Conservation (phyloP, 2,888 invertebrate species). For the Rutpela maculata region DNA sequence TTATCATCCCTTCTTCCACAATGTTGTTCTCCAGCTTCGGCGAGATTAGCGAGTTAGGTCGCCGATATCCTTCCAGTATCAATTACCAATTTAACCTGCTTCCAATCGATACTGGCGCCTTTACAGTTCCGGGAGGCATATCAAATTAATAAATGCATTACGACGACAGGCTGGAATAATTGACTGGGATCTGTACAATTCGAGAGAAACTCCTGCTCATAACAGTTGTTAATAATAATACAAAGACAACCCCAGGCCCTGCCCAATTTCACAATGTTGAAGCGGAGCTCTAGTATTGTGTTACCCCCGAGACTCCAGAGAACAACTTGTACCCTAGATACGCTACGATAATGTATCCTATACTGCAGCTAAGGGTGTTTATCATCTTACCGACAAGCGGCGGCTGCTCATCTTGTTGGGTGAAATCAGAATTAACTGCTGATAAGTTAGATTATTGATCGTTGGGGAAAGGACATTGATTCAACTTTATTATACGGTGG, state of each 20-base stretch:
- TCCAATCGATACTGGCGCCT: background rate
- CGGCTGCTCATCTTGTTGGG: background rate
- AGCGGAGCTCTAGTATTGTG: slow-evolving; percentile 3
- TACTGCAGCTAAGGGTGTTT: background rate
- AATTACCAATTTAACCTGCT: background rate
- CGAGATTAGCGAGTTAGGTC: slow-evolving; percentile 8
- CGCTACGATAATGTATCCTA: background rate
- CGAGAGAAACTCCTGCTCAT: slow-evolving; percentile 3
- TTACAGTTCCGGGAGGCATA: background rate
- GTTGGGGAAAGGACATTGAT: background rate
- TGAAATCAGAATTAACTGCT: background rate
- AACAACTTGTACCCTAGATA: slow-evolving; percentile 2
- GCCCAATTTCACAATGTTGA: slow-evolving; percentile 45
- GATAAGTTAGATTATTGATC: background rate
- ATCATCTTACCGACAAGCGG: slow-evolving; percentile 7
- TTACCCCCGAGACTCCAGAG: background rate
- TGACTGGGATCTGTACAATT: slow-evolving; percentile 1
- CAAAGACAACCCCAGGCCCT: slow-evolving; percentile 40
- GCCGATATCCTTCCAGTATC: background rate
- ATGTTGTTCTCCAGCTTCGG: background rate
- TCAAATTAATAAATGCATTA: slow-evolving; percentile 7
- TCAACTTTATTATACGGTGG: background rate
- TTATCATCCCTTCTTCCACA: slow-evolving; percentile 1
- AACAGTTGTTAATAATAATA: slow-evolving; percentile 48
- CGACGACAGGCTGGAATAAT: slow-evolving; percentile 2